Conservation (phyloP, 2,113 vertebrate species). For the Felis chaus region DNA sequence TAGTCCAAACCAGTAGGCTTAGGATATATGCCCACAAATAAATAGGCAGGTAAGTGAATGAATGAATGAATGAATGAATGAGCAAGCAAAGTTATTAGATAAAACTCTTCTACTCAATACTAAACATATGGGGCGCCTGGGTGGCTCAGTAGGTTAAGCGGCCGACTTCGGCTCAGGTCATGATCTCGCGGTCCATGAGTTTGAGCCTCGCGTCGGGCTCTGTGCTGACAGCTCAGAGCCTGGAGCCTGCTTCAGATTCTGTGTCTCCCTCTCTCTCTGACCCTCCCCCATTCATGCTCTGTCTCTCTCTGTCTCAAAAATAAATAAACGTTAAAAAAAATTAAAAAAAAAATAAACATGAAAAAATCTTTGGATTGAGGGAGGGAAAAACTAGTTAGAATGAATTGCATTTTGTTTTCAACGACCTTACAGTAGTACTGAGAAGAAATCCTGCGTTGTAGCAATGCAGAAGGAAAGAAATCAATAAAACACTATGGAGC, state of each 20-base stretch:
- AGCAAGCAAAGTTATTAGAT: not conserved
- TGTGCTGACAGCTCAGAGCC: too few relatives aligned
- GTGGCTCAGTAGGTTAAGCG: too few relatives aligned
- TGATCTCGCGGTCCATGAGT: too few relatives aligned
- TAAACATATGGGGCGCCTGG: not conserved
- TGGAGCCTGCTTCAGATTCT: too few relatives aligned
- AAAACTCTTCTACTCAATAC: not conserved
- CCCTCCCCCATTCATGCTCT: too few relatives aligned
- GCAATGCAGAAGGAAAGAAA: constrained; percentile 34
- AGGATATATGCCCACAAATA: not conserved
- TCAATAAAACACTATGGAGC: constrained; percentile 31
- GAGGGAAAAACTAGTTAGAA: not conserved
- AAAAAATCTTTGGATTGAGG: not conserved
- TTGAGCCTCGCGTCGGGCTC: too few relatives aligned
- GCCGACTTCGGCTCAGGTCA: too few relatives aligned
- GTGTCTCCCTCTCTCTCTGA: too few relatives aligned
- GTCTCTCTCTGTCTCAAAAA: too few relatives aligned
- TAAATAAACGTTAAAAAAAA: too few relatives aligned
- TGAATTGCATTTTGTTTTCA: constrained; percentile 42
- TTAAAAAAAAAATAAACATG: not conserved
- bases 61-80: not conserved
- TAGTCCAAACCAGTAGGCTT: not conserved
- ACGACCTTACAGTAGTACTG: not conserved
- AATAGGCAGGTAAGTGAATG: not conserved
- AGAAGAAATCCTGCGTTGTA: constrained; percentile 24